A percentile compares a stretch with the other conserved stretches of the same genome.
Evolutionary conservation across 2,888 invertebrate genomes (phyloP).

Genomic region (Spisula solida): DNA sequence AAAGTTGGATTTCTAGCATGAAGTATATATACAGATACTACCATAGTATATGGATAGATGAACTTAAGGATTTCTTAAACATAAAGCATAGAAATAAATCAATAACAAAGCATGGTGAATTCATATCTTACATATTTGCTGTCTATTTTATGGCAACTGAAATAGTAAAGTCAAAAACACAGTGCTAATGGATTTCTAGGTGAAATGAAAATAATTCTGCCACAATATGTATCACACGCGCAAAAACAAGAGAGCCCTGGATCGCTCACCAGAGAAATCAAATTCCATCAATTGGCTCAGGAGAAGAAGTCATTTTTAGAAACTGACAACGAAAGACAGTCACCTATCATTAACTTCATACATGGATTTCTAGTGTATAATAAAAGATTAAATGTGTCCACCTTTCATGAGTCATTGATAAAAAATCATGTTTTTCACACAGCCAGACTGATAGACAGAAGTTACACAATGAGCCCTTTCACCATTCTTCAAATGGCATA

Average conservation of each 20-base stretch:
- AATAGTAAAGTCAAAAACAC: background rate
- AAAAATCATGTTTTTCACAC: too few species aligned
- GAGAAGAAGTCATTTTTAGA: too few species aligned
- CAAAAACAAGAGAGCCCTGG: too few species aligned
- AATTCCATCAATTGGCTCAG: too few species aligned
- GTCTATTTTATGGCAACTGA: background rate
- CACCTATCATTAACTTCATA: too few species aligned
- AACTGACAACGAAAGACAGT: too few species aligned
- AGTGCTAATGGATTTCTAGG: background rate
- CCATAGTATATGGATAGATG: background rate
- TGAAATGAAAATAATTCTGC: background rate
- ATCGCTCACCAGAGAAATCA: too few species aligned
- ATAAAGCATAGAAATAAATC: background rate
- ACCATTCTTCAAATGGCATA: too few species aligned
- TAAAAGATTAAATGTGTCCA: background rate
- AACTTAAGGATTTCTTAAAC: background rate
- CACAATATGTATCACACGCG: background rate
- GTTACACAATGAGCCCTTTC: too few species aligned
- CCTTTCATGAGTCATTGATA: too few species aligned
- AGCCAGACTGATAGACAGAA: too few species aligned
- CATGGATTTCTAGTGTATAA: constrained; percentile 4
- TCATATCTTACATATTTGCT: background rate
- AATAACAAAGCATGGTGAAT: background rate
- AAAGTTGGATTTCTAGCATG: constrained; percentile 1
- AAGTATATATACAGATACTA: background rate